These are phyloP conservation scores for Ailuropoda melanoleuca DNA, from an alignment of 2,113 vertebrate genomes.

Conservation along the genomic window DNA sequence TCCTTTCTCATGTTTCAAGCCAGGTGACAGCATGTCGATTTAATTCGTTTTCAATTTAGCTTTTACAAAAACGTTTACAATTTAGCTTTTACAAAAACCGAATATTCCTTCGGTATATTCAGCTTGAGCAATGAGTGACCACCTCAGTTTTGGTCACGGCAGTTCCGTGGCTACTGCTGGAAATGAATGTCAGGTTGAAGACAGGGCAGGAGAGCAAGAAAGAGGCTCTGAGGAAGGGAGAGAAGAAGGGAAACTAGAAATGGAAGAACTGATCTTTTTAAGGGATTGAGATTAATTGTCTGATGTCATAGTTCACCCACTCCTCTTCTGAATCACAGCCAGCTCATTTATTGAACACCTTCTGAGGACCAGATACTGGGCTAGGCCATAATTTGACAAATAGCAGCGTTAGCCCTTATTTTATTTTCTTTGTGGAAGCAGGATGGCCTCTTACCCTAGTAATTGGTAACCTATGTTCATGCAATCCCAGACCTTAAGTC, in stretches of 20 bases:
- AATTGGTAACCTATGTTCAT: not conserved
- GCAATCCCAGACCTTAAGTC: not conserved
- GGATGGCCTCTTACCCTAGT: not conserved
- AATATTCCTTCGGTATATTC: not conserved
- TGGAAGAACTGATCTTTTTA: not conserved
- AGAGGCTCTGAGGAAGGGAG: not conserved
- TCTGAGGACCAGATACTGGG: not conserved
- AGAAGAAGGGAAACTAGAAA: not conserved
- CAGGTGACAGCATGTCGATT: not conserved
- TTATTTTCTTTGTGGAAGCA: not conserved
- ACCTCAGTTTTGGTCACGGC: not conserved
- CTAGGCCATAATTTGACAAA: not conserved
- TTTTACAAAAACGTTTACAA: not conserved
- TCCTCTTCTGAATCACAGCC: not conserved
- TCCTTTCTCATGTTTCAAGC: not conserved
- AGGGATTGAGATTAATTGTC: not conserved
- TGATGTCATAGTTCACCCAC: not conserved
- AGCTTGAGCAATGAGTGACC: not conserved
- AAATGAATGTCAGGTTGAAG: not conserved
- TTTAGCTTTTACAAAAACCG: not conserved
- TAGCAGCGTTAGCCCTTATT: not conserved
- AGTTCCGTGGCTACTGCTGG: not conserved
- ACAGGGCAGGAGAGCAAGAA: not conserved
- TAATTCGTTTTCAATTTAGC: not conserved
- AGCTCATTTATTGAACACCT: not conserved